Conservation (phyloP, 2,113 vertebrate genomes). For the Cygnus atratus region DNA sequence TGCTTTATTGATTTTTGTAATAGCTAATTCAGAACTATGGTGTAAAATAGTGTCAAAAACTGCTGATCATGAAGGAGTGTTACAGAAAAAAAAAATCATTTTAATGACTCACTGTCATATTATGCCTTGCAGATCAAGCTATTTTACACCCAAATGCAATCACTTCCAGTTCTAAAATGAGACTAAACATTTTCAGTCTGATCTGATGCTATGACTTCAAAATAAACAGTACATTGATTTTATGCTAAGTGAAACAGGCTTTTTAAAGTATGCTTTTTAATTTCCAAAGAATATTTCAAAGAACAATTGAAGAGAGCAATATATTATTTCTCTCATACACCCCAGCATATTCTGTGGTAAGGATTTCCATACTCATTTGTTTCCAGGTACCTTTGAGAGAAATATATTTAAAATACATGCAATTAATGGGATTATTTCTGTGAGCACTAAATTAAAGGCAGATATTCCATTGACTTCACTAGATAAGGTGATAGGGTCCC, state of each 20-base stretch:
- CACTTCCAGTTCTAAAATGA: slow-evolving; percentile 7
- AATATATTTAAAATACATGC: background rate
- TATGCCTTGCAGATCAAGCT: background rate
- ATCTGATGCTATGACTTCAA: background rate
- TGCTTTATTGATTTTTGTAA: background rate
- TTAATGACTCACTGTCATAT: background rate
- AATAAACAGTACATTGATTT: background rate
- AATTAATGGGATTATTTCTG: background rate
- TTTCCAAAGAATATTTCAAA: background rate
- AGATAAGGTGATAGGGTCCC: background rate
- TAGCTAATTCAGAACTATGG: background rate
- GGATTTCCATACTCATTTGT: background rate
- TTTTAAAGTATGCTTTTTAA: background rate
- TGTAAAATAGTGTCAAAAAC: background rate
- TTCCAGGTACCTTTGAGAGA: background rate
- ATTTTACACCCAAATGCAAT: background rate
- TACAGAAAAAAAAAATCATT: slow-evolving; percentile 7
- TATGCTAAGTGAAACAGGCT: background rate
- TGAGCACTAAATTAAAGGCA: background rate
- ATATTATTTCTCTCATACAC: background rate
- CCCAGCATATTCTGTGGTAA: background rate
- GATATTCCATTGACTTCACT: background rate
- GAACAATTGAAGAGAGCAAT: background rate
- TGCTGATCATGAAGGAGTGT: background rate
- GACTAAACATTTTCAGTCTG: background rate